These are phyloP conservation scores for Cantharis nigra DNA, from an alignment of 2,888 invertebrate species.

Conservation along the genomic window DNA sequence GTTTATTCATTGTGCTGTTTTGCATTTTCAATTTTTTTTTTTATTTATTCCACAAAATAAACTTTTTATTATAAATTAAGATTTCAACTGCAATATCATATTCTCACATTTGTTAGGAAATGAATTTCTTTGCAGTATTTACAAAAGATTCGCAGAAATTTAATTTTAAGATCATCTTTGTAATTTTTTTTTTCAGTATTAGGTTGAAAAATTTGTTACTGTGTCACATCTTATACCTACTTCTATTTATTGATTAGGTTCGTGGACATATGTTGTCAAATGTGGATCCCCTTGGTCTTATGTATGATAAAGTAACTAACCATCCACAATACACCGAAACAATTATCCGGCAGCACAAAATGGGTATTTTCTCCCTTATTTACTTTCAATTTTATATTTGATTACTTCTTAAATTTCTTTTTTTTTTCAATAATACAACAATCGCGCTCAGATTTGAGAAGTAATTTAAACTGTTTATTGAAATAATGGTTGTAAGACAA, in stretches of 20 bases:
- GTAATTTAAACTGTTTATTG: background rate
- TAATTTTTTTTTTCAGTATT: background rate
- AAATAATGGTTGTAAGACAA: background rate
- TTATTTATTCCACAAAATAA: background rate
- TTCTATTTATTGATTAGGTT: background rate
- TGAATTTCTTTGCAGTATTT: background rate
- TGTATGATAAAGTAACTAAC: background rate
- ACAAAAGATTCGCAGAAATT: background rate
- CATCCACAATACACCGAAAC: background rate
- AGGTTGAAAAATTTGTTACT: background rate
- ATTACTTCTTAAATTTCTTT: background rate
- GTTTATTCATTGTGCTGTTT: background rate
- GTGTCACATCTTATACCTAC: background rate
- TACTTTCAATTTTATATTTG: background rate
- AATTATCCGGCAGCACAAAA: background rate
- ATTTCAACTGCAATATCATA: background rate
- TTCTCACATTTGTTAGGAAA: background rate
- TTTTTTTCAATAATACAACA: background rate
- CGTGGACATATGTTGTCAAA: background rate
- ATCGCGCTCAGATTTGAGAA: background rate
- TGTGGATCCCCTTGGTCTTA: background rate
- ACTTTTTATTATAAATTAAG: background rate
- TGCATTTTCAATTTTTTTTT: background rate
- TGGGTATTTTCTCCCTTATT: background rate
- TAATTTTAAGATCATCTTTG: background rate